These are phyloP conservation scores for Sebastes paucispinis DNA, from an alignment of 2,797 vertebrate species.

Conservation along the genomic window DNA sequence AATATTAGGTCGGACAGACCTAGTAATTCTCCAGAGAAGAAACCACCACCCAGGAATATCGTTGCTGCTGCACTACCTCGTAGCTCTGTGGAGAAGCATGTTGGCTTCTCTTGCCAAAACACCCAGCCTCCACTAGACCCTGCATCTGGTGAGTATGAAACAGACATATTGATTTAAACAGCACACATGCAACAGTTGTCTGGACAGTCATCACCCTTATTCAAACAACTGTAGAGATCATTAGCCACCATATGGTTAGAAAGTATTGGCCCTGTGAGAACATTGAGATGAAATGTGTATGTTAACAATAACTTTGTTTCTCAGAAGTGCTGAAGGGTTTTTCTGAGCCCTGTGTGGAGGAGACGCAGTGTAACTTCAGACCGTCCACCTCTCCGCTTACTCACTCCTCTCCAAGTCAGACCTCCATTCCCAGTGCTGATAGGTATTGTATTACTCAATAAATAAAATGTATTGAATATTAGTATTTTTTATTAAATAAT, in stretches of 20 bases:
- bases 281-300: not conserved
- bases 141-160: constrained; percentile 77
- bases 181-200: not conserved
- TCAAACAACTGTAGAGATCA: not conserved
- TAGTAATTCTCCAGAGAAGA: constrained; percentile 26
- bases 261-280: not conserved
- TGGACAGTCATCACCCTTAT: not conserved
- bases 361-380: constrained; percentile 87
- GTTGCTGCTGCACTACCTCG: constrained; percentile 5
- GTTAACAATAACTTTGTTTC: not conserved
- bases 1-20: constrained; percentile 4
- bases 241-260: not conserved
- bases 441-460: constrained; percentile 57
- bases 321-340: constrained; percentile 53
- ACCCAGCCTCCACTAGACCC: constrained; percentile 21
- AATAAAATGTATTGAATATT: not conserved
- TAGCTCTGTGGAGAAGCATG: constrained; percentile 61
- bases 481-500: not conserved
- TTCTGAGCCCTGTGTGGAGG: constrained; percentile 72
- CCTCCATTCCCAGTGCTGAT: constrained; percentile 78
- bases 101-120: constrained; percentile 64
- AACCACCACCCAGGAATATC: constrained; percentile 8
- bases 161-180: not conserved
- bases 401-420: constrained; percentile 95
- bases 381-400: constrained; percentile 93